These are phyloP conservation scores for Thera britannica DNA, from an alignment of 2,888 invertebrate species.

Conservation along the genomic window DNA sequence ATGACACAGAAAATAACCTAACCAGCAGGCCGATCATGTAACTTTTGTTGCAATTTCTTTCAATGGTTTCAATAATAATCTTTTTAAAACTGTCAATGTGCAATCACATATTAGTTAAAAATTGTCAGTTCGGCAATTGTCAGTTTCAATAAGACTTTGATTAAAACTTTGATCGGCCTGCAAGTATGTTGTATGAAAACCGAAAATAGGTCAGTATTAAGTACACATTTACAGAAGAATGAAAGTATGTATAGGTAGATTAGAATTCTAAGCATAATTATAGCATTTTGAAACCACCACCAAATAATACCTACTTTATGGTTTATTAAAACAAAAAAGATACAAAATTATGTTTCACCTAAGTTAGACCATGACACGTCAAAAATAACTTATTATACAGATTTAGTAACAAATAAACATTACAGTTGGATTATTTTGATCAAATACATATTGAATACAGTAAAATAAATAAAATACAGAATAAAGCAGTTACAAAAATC, in stretches of 20 bases:
- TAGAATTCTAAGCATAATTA: conserved; percentile 5
- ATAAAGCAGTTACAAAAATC: conserved; percentile 56
- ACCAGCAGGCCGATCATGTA: too few relatives aligned
- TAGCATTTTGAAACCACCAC: conserved; percentile 19
- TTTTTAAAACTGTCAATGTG: too few relatives aligned
- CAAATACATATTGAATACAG: conserved; percentile 36
- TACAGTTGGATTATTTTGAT: conserved; percentile 2
- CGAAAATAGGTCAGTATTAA: neutral
- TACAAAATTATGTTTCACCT: neutral
- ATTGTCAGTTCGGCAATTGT: too few relatives aligned
- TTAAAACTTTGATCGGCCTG: too few relatives aligned
- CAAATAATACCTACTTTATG: conserved; percentile 6
- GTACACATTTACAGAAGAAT: conserved; percentile 1
- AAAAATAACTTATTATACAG: neutral
- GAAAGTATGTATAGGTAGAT: conserved; percentile 5
- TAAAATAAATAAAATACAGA: conserved; percentile 40
- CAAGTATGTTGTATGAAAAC: too few relatives aligned
- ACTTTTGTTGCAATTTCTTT: too few relatives aligned
- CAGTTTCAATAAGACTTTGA: too few relatives aligned
- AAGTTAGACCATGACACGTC: too few relatives aligned
- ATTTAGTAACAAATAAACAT: neutral
- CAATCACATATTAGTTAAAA: too few relatives aligned
- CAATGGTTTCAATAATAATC: too few relatives aligned
- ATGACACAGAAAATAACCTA: too few relatives aligned
- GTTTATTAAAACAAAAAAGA: neutral